Evolutionary conservation across 2,113 vertebrate species (phyloP).

Genomic region (Strigops habroptila): DNA sequence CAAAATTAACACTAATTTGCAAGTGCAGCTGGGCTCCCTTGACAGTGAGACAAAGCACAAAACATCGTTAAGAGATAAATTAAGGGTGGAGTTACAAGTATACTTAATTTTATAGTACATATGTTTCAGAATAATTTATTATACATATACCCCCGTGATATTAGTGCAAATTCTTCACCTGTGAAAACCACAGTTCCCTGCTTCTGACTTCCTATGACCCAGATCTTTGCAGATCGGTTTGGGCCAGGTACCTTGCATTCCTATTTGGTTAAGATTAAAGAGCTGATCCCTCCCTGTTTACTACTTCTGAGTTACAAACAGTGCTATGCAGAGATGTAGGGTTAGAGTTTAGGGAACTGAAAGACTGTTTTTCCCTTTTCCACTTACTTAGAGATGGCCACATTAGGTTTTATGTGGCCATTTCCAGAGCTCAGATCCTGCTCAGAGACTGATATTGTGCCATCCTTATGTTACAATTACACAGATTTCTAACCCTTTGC

Average conservation of each 20-base stretch:
- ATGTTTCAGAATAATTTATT: not conserved
- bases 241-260: not conserved
- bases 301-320: not conserved
- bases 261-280: not conserved
- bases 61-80: not conserved
- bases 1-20: slow-evolving; percentile 33
- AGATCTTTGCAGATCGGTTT: not conserved
- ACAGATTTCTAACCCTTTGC: not conserved
- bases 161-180: not conserved
- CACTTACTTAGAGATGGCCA: not conserved
- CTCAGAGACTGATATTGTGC: not conserved
- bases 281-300: not conserved
- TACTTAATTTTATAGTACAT: not conserved
- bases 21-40: slow-evolving; percentile 26
- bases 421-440: not conserved
- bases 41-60: slow-evolving; percentile 3
- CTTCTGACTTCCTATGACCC: not conserved
- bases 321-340: fast-evolving
- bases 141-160: not conserved
- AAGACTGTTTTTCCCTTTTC: not conserved
- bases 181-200: not conserved
- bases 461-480: not conserved
- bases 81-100: not conserved
- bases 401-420: not conserved
- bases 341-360: not conserved